Evolutionary conservation across 1,140 invertebrate genomes (phyloP).

Genomic region (Drosophila athabasca): DNA sequence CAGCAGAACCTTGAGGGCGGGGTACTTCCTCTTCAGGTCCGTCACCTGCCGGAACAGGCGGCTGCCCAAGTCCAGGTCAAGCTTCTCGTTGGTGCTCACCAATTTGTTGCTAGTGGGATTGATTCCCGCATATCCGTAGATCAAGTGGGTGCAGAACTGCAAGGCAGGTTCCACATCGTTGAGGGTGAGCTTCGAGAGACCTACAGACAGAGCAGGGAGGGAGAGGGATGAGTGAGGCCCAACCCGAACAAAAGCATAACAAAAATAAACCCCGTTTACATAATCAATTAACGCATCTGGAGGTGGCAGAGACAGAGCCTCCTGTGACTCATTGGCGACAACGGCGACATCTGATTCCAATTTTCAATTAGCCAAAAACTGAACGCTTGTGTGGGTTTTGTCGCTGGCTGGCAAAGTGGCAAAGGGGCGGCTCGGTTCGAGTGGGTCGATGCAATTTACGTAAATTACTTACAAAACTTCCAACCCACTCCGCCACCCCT

Average conservation of each 20-base stretch:
- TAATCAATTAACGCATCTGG: conserved; percentile 49
- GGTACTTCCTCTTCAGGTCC: conserved; percentile 88
- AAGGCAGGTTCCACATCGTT: conserved; percentile 89
- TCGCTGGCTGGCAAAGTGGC: background rate
- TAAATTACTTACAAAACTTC: conserved; percentile 24
- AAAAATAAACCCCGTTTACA: conserved; percentile 22
- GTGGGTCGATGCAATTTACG: conserved; percentile 17
- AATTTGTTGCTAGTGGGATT: conserved; percentile 89
- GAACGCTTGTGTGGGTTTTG: conserved; percentile 15
- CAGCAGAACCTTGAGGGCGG: conserved; percentile 90
- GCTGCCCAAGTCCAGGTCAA: conserved; percentile 89
- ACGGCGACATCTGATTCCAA: conserved; percentile 25
- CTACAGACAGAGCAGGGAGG: conserved; percentile 83
- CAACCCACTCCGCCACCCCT: background rate
- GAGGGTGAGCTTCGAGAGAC: conserved; percentile 90
- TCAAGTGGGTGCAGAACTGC: conserved; percentile 92
- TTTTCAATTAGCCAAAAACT: conserved; percentile 51
- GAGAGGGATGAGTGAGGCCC: background rate
- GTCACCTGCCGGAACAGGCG: conserved; percentile 89
- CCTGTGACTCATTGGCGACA: conserved; percentile 37
- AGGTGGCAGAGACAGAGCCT: conserved; percentile 15
- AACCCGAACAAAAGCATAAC: conserved; percentile 5
- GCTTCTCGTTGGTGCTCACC: conserved; percentile 87
- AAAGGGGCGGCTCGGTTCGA: background rate
- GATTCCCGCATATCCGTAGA: conserved; percentile 94